phyloP scores from a whole-genome alignment of 2,797 vertebrate genomes.

The Pseudocheirus occidentalis region DNA sequence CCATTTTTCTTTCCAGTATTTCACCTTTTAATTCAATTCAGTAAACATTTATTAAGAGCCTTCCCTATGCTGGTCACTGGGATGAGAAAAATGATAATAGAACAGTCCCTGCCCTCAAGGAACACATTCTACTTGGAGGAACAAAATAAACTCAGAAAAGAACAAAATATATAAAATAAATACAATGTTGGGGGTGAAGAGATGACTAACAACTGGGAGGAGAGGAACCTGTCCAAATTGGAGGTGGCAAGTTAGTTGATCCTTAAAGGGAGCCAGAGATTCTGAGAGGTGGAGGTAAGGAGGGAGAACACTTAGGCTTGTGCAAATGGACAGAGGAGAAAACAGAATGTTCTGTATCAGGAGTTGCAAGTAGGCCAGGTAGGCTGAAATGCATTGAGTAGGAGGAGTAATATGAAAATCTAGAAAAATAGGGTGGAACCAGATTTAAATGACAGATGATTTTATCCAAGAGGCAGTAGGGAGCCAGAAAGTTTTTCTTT shows the following conservation, averaged over 20 bases:
- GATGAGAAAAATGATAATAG: not conserved
- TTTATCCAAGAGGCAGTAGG: not conserved
- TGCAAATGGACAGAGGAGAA: not conserved
- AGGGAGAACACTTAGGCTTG: not conserved
- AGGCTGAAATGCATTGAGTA: slow-evolving; percentile 3
- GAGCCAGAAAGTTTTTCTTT: not conserved
- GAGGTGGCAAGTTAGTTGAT: not conserved
- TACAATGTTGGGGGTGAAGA: not conserved
- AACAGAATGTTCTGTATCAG: not conserved
- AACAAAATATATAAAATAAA: not conserved
- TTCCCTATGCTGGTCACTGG: not conserved
- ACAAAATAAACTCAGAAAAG: not conserved
- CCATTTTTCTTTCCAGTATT: not conserved
- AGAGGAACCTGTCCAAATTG: not conserved
- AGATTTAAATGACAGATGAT: not conserved
- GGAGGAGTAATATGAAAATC: not conserved
- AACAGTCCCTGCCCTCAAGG: not conserved
- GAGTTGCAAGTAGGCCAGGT: not conserved
- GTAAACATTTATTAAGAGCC: not conserved
- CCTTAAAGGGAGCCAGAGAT: not conserved
- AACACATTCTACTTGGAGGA: not conserved
- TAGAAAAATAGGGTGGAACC: slow-evolving; percentile 1
- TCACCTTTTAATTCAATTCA: not conserved
- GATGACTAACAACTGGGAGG: not conserved
- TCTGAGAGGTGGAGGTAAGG: not conserved